Evolutionary conservation across 1,140 invertebrate genomes (phyloP), one percentile per base, ranked within the genome.

Genomic region (Holcopasites calliopsidis): DNA sequence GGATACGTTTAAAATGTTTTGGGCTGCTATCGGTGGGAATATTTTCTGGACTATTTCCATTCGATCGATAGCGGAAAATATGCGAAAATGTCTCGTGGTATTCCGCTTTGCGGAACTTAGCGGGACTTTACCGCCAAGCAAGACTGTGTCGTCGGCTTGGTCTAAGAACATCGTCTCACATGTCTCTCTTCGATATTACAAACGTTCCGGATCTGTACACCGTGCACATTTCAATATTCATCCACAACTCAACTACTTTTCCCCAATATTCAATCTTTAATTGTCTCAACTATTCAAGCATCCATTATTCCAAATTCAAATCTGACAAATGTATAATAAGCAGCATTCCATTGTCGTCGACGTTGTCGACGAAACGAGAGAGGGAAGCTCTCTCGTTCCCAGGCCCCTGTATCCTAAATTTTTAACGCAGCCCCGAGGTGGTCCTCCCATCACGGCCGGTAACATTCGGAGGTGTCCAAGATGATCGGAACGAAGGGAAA

Each of bases 401-500:
- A 28, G 52, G 52, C 6, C 18, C 26, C 16, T 16, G 3, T 31
- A 55, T 10, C 54, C n/a, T 5, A 21, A 57, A 57, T 57, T 57
- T 8, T 35, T 11, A 23, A 35, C 8, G 54, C 54, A n/a, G n/a
- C n/a, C 16, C n/a, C 54, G 54, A 31, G 54, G 54, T 5, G 28
- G 8, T 31, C 8, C 54, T 18, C 28, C 28, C 18, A 0, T 2
- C 6, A 35, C 4, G 23, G 18, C 16, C n/a, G 57, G 1, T 5
- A n/a, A 44, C n/a, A 69, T 69, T 52, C 18, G 49, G 54, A 69
- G 26, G 21, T 44, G 82, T 76, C 79, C 21, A 50, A 44, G 66
- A 77, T 76, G 77, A 76, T 66, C 58, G 70, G 65, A 85, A 83
- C 76, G 65, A 86, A 82, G 84, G 80, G 81, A 88, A 87, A 88